Percentiles rank a stretch among this genome's conserved stretches.
Evolutionary conservation across 2,888 invertebrate genomes (phyloP).

Genomic region (Nemurella pictetii): DNA sequence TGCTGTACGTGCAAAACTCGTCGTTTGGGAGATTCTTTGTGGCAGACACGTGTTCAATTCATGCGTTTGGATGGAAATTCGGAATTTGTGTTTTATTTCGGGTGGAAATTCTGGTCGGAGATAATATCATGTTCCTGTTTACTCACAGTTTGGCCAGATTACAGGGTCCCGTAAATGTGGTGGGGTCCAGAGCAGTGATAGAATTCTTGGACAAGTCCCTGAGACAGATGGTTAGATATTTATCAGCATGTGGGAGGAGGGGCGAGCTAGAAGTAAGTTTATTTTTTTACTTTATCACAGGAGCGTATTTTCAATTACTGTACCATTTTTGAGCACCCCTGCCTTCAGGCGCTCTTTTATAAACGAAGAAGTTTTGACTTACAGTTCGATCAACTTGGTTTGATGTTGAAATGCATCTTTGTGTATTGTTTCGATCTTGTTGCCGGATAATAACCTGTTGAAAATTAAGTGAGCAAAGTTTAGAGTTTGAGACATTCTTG

Average conservation of each 20-base stretch:
- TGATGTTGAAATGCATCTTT: slow-evolving; percentile 26
- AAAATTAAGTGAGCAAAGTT: neutral
- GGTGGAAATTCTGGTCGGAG: neutral
- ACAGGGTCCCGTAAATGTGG: slow-evolving; percentile 52
- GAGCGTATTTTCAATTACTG: no score
- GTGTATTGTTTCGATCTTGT: slow-evolving; percentile 28
- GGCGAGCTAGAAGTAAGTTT: no score
- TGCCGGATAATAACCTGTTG: neutral
- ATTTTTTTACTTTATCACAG: no score
- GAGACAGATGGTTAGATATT: no score
- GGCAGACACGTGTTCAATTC: neutral
- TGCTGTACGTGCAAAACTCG: neutral
- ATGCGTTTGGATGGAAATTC: neutral
- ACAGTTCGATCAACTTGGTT: slow-evolving; percentile 28
- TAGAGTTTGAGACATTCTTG: no score
- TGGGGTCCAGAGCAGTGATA: slow-evolving; percentile 52
- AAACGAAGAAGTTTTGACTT: slow-evolving; percentile 21
- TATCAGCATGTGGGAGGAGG: no score
- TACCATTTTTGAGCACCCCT: no score
- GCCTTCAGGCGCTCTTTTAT: no score
- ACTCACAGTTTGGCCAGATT: slow-evolving; percentile 59
- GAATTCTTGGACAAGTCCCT: slow-evolving; percentile 58
- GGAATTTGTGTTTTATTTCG: neutral
- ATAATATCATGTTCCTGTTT: neutral
- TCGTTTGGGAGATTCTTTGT: neutral